Percentiles rank a stretch among this genome's conserved stretches.
phyloP scores from a whole-genome alignment of 1,140 invertebrate genomes.

The Neelides sp. region DNA sequence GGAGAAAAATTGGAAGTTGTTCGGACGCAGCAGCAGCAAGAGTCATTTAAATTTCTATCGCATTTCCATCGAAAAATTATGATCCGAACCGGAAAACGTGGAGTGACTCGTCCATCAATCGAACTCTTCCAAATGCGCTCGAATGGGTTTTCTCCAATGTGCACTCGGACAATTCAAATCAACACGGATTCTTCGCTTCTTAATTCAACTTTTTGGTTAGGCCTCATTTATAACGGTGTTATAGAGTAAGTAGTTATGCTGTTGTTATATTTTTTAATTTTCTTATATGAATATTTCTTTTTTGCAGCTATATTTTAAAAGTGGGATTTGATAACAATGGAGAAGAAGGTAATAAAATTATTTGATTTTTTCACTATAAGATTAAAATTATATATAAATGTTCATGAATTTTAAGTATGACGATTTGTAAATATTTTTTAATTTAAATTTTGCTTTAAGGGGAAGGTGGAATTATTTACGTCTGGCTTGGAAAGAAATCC shows the following conservation, averaged over 20 bases:
- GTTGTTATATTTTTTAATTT: constrained; percentile 4
- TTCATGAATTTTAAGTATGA: too few species aligned
- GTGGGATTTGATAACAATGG: constrained; percentile 87
- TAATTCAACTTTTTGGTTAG: constrained; percentile 71
- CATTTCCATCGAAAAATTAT: constrained; percentile 95
- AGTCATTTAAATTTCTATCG: constrained; percentile 96
- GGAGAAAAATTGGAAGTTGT: constrained; percentile 92
- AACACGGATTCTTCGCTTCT: constrained; percentile 60
- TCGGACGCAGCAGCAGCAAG: constrained; percentile 95
- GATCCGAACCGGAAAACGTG: constrained; percentile 76
- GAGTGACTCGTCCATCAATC: constrained; percentile 43
- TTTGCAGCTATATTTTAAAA: constrained; percentile 80
- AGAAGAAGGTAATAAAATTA: too few species aligned
- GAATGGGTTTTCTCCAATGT: constrained; percentile 80
- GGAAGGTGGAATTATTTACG: constrained; percentile 89
- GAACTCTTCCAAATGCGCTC: constrained; percentile 91
- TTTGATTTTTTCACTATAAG: too few species aligned
- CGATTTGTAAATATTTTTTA: too few species aligned
- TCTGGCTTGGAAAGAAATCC: constrained; percentile 87
- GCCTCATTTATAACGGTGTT: neutral
- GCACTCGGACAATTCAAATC: constrained; percentile 85
- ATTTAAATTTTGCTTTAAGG: too few species aligned
- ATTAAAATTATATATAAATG: too few species aligned
- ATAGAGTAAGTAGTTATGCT: neutral
- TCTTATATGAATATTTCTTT: constrained; percentile 8